A percentile compares a stretch with the other conserved stretches of the same genome.
Evolutionary conservation across 2,888 invertebrate genomes (phyloP).

Genomic region (Taenaris catops): DNA sequence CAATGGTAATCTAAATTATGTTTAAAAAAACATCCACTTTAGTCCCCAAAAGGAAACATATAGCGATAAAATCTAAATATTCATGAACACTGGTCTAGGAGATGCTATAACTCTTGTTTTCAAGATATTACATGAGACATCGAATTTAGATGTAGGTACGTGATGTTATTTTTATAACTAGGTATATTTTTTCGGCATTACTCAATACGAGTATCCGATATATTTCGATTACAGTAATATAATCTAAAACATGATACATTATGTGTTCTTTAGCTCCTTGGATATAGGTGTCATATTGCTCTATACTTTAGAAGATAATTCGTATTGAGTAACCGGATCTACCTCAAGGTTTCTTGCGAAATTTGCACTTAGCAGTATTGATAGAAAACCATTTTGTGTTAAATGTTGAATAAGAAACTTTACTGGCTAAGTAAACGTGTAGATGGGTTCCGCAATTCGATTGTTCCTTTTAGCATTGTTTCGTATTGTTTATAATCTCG

Average conservation of each 20-base stretch:
- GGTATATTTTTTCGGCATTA: background rate
- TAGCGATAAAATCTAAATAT: too few species aligned
- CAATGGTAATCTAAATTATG: too few species aligned
- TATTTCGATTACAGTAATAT: slow-evolving; percentile 5
- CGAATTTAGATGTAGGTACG: too few species aligned
- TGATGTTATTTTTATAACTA: too few species aligned
- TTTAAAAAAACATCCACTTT: too few species aligned
- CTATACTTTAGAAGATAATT: slow-evolving; percentile 11
- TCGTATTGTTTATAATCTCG: too few species aligned
- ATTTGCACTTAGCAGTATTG: slow-evolving; percentile 16
- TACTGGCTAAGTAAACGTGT: background rate
- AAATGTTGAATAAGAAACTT: slow-evolving; percentile 1
- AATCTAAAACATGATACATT: slow-evolving; percentile 9
- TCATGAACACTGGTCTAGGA: too few species aligned
- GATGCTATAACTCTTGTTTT: too few species aligned
- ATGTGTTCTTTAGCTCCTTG: slow-evolving; percentile 17
- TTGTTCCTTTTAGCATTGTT: too few species aligned
- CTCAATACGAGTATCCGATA: slow-evolving; percentile 8
- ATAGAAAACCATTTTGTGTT: slow-evolving; percentile 1
- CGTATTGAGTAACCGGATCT: slow-evolving; percentile 27
- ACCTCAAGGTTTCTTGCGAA: slow-evolving; percentile 28
- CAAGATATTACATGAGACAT: too few species aligned
- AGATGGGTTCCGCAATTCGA: slow-evolving; percentile 6
- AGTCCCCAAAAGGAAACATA: too few species aligned
- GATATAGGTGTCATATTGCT: slow-evolving; percentile 17